Percentiles rank a stretch among this genome's conserved stretches.
These are phyloP conservation scores for Fragum sueziense DNA, from an alignment of 2,888 invertebrate genomes.

Conservation along the genomic window DNA sequence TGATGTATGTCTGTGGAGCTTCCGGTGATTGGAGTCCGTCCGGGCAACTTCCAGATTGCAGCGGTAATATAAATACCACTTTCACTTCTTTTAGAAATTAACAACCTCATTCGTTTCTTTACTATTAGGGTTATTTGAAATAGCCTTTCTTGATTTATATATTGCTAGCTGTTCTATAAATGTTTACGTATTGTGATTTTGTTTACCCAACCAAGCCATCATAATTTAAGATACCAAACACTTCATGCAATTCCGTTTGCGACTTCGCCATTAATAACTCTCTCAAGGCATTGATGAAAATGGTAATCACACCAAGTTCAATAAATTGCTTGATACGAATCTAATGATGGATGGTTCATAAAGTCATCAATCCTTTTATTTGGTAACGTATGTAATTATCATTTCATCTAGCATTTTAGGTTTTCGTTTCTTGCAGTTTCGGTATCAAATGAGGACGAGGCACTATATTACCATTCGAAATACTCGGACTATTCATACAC, in stretches of 20 bases:
- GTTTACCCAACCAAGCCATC: no score
- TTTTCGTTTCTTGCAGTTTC: background rate
- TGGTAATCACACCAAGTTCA: background rate
- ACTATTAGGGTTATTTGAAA: no score
- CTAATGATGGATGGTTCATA: background rate
- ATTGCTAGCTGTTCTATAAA: no score
- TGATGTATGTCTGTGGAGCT: slow-evolving; percentile 57
- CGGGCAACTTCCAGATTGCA: slow-evolving; percentile 33
- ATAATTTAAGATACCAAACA: no score
- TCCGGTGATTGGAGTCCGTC: slow-evolving; percentile 51
- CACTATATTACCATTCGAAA: background rate
- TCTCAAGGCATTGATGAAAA: no score
- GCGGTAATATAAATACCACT: slow-evolving; percentile 26
- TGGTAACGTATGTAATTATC: background rate
- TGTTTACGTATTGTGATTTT: no score
- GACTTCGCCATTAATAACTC: no score
- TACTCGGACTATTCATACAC: background rate
- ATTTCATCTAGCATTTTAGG: background rate
- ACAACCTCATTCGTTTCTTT: no score
- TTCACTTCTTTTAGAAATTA: no score
- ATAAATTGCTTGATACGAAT: background rate
- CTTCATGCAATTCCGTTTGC: no score
- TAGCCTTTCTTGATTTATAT: no score
- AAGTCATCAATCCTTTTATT: background rate
- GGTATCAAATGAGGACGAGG: background rate